Base-by-base conservation (phyloP, 2,888 invertebrate species). In the Nymphalis urticae region DNA sequence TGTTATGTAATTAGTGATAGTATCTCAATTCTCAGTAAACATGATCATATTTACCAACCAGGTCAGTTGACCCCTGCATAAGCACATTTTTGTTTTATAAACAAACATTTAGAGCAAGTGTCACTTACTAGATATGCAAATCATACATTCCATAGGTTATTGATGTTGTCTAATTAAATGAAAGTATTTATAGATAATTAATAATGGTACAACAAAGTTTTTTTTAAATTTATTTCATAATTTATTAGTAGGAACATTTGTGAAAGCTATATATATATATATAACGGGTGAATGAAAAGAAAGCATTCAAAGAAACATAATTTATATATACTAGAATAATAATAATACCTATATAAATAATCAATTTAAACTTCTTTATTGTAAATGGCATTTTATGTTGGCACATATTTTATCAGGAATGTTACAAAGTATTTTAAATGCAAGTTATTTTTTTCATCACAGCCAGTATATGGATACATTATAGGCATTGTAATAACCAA, bases 71-170 rank as follows among this genome's bases (percentile, higher is more conserved):
- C 73, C 74, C 73, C 74, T 66, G 69, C 75, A 75, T 79, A 74
- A 79, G 77, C 77, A 79, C 76, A 79, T 79, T 76, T 61, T 58
- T 68, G 58, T 76, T 72, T 73, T 75, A 72, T 77, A 75, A 74
- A 75, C 73, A 80, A 80, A 79, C 76, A 79, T 74, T 76, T 73
- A 71, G 75, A 76, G 74, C 79, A 79, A 79, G 79, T 79, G 78
- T 64, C 64, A 75, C 71, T 73, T 72, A 73, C 66, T 69, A 70
- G 74, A 76, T 72, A 75, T 69, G 60, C 48, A 72, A 68, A 69
- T 54, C 56, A 74, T 72, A 73, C 69, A 70, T 50, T 62, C 66
- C 64, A 71, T 66, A 68, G 58, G 19, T 42, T 58, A 58, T 13
- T 32, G 27, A 6, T 32, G 27, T 6, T 42, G 3, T 4, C 36